Percentiles rank a stretch among this genome's conserved stretches.
Conservation (phyloP, 1,140 invertebrate genomes). For the Danaus plexippus region DNA sequence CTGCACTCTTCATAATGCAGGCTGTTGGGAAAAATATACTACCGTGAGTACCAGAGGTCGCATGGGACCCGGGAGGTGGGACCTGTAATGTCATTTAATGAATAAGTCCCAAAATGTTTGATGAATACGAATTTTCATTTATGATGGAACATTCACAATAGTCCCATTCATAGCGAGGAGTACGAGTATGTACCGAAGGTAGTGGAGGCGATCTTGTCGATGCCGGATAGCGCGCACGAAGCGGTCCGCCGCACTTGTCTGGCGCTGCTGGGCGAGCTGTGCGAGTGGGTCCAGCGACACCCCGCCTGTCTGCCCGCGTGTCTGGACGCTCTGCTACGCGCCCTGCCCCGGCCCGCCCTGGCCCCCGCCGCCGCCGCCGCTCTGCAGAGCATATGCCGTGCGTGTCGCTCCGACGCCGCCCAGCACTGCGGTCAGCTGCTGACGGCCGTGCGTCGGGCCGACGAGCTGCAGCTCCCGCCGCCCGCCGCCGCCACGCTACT, state of each 20-base stretch:
- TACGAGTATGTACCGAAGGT: constrained; percentile 94
- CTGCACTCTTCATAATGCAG: constrained; percentile 96
- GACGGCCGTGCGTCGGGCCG: constrained; percentile 84
- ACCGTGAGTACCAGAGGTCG: constrained; percentile 79
- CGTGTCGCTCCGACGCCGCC: constrained; percentile 85
- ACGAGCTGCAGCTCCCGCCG: constrained; percentile 84
- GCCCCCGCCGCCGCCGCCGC: constrained; percentile 84
- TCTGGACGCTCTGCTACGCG: constrained; percentile 83
- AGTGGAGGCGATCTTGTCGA: constrained; percentile 89
- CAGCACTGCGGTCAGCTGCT: constrained; percentile 85
- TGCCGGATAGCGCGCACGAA: constrained; percentile 88
- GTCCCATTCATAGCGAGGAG: constrained; percentile 81
- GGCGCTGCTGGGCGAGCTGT: constrained; percentile 90
- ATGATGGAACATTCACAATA: not conserved
- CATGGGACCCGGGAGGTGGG: too few relatives aligned
- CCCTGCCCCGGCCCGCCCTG: constrained; percentile 79
- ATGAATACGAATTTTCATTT: not conserved
- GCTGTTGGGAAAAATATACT: constrained; percentile 95
- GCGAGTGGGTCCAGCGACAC: constrained; percentile 96
- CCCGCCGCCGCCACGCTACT: constrained; percentile 87
- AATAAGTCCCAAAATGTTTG: too few relatives aligned
- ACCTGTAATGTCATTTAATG: too few relatives aligned
- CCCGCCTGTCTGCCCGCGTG: constrained; percentile 84
- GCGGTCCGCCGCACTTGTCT: constrained; percentile 92
- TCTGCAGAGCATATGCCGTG: constrained; percentile 76